Evolutionary conservation across 2,797 vertebrate species (phyloP).

Genomic region (Sibirionetta formosa): DNA sequence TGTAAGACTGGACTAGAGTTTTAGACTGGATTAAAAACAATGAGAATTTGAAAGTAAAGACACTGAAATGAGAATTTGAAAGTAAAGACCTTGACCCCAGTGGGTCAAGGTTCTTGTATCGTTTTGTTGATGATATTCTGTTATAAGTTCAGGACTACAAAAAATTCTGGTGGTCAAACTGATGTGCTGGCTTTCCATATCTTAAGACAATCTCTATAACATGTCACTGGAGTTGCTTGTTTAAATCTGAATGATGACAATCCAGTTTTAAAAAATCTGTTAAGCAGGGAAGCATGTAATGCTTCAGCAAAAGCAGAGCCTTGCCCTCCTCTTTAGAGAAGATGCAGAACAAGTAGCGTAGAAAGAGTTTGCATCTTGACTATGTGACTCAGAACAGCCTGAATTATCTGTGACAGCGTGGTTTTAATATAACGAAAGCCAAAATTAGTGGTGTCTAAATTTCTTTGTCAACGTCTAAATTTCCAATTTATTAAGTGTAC

Average conservation of each 20-base stretch:
- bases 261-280: background rate
- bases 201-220: background rate
- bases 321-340: background rate
- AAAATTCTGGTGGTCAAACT: background rate
- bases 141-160: background rate
- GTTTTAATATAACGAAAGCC: background rate
- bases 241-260: background rate
- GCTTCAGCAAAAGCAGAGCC: background rate
- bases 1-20: background rate
- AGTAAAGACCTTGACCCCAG: background rate
- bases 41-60: background rate
- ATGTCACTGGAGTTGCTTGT: background rate
- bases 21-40: background rate
- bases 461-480: background rate
- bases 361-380: background rate
- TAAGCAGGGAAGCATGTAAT: accelerated
- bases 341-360: background rate
- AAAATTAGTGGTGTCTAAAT: background rate
- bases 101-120: background rate
- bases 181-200: background rate
- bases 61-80: background rate
- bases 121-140: background rate
- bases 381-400: background rate
- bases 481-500: background rate
- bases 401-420: background rate